phyloP scores from a whole-genome alignment of 2,113 vertebrate genomes.

The Poeciliopsis turrubarensis region DNA sequence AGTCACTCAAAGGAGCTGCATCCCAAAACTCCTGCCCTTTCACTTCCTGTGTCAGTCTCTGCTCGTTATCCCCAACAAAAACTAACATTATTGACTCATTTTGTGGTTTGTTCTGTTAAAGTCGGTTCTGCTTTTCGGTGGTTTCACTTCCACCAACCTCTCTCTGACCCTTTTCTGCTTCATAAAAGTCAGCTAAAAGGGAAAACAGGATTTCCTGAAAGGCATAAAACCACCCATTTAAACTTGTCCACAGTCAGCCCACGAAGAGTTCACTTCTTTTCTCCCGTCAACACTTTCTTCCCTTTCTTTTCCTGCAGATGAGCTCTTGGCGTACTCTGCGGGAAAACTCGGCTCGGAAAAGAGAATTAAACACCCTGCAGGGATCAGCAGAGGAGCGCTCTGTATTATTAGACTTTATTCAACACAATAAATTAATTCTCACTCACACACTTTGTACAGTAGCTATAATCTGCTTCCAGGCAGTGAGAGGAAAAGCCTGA shows the following conservation, averaged over 20 bases:
- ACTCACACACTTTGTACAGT: conserved; percentile 12
- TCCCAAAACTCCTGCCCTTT: not conserved
- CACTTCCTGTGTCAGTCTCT: conserved; percentile 5
- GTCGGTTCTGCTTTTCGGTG: not conserved
- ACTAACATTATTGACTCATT: not conserved
- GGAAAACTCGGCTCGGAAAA: conserved; percentile 16
- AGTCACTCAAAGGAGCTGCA: not conserved
- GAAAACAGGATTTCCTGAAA: conserved; percentile 12
- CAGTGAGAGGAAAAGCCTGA: conserved; percentile 6
- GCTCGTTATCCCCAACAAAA: not conserved
- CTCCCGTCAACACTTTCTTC: not conserved
- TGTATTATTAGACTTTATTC: conserved; percentile 39
- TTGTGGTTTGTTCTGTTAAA: conserved; percentile 2
- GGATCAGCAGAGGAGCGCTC: conserved; percentile 31
- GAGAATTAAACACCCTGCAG: conserved; percentile 41
- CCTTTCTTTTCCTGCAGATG: conserved; percentile 10
- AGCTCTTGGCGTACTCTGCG: conserved; percentile 11
- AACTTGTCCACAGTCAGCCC: not conserved
- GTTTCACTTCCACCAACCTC: not conserved
- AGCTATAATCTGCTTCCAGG: conserved; percentile 27
- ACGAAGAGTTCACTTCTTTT: not conserved
- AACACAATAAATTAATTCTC: conserved; percentile 23
- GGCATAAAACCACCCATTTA: not conserved
- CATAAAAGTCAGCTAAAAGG: not conserved
- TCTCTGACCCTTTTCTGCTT: conserved; percentile 15